Evolutionary conservation across 1,140 invertebrate species (phyloP).

Genomic region (Bombus terrestris): DNA sequence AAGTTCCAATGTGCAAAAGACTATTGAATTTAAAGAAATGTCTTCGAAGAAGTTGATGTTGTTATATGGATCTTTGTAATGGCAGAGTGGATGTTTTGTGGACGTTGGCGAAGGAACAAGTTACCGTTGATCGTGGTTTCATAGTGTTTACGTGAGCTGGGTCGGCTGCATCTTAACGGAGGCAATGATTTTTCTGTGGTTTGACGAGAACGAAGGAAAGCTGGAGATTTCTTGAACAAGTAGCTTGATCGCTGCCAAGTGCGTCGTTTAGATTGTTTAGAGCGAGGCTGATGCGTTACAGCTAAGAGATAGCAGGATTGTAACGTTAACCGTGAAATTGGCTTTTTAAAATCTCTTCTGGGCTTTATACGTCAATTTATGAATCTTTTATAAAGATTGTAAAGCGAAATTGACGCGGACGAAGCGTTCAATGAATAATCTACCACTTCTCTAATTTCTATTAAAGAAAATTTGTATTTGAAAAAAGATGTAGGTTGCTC

Average conservation of each 20-base stretch:
- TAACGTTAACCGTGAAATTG: background rate
- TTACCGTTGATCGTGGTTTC: background rate
- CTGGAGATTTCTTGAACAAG: background rate
- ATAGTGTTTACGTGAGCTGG: background rate
- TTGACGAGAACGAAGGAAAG: background rate
- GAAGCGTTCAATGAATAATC: background rate
- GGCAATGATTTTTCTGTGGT: background rate
- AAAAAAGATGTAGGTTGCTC: too few relatives aligned
- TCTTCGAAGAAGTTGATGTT: background rate
- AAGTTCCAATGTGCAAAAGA: too few relatives aligned
- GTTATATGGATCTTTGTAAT: background rate
- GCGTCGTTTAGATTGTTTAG: background rate
- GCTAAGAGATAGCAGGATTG: too few relatives aligned
- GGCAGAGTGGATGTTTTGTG: background rate
- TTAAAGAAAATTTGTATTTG: too few relatives aligned
- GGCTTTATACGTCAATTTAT: background rate
- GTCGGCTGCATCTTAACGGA: background rate
- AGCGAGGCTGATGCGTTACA: background rate
- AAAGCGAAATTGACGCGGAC: background rate
- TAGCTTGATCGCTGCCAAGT: background rate
- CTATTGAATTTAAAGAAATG: background rate
- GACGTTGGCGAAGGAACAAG: background rate
- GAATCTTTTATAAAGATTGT: background rate
- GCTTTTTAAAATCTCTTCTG: too few relatives aligned
- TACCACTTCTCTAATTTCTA: background rate